Base-by-base conservation (phyloP, 2,113 vertebrate species). In the Hassar affinis region DNA sequence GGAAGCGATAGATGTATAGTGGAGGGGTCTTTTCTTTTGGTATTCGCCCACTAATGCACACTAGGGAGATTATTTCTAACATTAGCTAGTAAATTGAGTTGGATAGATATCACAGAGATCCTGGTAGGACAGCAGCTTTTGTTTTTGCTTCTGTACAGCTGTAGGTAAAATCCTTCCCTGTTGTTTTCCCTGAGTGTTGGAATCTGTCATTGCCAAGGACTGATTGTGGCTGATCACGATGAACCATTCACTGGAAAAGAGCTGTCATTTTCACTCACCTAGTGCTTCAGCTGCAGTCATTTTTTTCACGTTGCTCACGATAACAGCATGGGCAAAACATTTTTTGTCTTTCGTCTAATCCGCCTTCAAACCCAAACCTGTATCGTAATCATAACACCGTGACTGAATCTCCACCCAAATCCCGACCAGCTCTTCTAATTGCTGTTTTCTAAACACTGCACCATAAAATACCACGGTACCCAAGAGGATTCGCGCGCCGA, bases 401-500 rank as follows among this genome's bases (percentile, higher is more conserved):
- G 30, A 4, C 49, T 18, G 38, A 25, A 57, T 52, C 59, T 42
- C 33, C 12, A 17, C 54, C 17, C 42, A 20, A 33, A 22, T 57
- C 69, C 54, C 30, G 25, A 22, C 33, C 52, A 22, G 42, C 59
- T 61, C 71, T 14, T 74, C 76, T 54, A 79, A 83, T 83, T 85
- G 54, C 25, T 62, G 69, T 79, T 82, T 82, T 74, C 25, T 82
- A 68, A 79, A 87, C 74, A 47, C 38, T 8, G 54, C 74, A 49
- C 72, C 35, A 52, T 79, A 33, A 62, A 76, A n/a, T 81, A 42
- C 54, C 51, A 78, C n/a, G 47, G 25, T 4, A 6, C 83, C 52
- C 52, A 14, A 56, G 80, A 82, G 77, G 57, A 87, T 62, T 82
- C 18, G 51, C n/a, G 33, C 33, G 17, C 75, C 12, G 69, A 62